phyloP scores from a whole-genome alignment of 2,113 vertebrate genomes.

The Ophiodon elongatus region DNA sequence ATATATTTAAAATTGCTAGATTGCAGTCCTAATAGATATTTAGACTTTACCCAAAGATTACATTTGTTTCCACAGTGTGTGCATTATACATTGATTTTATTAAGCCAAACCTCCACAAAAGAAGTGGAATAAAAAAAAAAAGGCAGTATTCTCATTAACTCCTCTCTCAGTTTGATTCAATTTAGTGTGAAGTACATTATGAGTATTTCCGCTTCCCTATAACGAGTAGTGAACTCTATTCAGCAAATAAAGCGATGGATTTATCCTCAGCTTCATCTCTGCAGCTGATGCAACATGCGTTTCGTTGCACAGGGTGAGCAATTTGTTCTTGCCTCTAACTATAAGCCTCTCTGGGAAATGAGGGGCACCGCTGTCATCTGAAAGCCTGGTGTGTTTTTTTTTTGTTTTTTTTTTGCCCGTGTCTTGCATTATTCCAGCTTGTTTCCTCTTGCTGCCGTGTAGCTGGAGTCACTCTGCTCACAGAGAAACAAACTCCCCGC shows the following conservation, averaged over 20 bases:
- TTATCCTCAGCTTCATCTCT: background rate
- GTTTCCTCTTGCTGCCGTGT: slow-evolving; percentile 14
- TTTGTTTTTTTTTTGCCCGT: background rate
- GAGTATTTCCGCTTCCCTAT: background rate
- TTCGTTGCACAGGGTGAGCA: slow-evolving; percentile 13
- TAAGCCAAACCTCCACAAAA: background rate
- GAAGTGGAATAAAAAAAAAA: background rate
- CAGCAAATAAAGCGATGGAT: background rate
- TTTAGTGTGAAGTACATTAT: background rate
- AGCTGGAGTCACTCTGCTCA: background rate
- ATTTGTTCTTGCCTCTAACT: slow-evolving; percentile 44
- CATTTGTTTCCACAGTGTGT: background rate
- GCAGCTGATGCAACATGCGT: slow-evolving; percentile 18
- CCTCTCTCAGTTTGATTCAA: background rate
- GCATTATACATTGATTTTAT: background rate
- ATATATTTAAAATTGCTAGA: no score
- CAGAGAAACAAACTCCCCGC: background rate
- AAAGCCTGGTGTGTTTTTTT: slow-evolving; percentile 17
- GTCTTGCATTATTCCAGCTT: slow-evolving; percentile 29
- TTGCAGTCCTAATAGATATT: background rate
- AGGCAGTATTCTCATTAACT: background rate
- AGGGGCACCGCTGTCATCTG: slow-evolving; percentile 21
- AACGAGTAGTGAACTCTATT: background rate
- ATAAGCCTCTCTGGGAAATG: slow-evolving; percentile 32
- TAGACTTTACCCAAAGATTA: background rate